A percentile compares a stretch with the other conserved stretches of the same genome.
phyloP scores from a whole-genome alignment of 2,888 invertebrate species.

The Tethea ocularis region DNA sequence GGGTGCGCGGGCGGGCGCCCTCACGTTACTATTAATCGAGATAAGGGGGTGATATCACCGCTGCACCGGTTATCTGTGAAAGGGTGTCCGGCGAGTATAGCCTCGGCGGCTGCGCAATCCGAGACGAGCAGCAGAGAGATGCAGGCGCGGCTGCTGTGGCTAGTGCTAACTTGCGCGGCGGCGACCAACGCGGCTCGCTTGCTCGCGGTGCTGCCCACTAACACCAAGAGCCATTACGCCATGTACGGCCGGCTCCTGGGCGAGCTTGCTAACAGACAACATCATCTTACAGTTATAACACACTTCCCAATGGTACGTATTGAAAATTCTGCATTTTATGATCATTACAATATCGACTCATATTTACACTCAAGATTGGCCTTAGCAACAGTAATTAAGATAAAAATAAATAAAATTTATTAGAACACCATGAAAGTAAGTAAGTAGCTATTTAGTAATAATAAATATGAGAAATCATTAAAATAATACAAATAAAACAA shows the following conservation, averaged over 20 bases:
- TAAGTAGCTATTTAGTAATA: too few species aligned
- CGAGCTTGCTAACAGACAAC: constrained; percentile 67
- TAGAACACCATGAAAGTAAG: too few species aligned
- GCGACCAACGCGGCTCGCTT: constrained; percentile 64
- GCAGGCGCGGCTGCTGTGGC: constrained; percentile 65
- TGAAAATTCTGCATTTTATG: not conserved
- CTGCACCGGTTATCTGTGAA: constrained; percentile 47
- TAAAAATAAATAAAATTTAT: too few species aligned
- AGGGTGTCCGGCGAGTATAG: constrained; percentile 35
- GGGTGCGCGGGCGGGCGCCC: constrained; percentile 22
- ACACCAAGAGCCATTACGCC: constrained; percentile 81
- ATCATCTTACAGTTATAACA: constrained; percentile 74
- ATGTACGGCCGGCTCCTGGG: constrained; percentile 78
- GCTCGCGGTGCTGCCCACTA: constrained; percentile 76
- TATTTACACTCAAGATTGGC: not conserved
- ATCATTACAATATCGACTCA: not conserved
- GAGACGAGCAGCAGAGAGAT: constrained; percentile 65
- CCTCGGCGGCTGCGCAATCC: constrained; percentile 49
- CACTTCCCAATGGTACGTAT: constrained; percentile 78
- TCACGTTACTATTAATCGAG: constrained; percentile 13
- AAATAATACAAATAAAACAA: too few species aligned
- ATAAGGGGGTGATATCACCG: constrained; percentile 41
- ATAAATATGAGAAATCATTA: too few species aligned
- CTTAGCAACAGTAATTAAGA: too few species aligned
- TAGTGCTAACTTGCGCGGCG: constrained; percentile 49